Base-by-base conservation (phyloP, 2,113 vertebrate species). In the Hippocampus comes region DNA sequence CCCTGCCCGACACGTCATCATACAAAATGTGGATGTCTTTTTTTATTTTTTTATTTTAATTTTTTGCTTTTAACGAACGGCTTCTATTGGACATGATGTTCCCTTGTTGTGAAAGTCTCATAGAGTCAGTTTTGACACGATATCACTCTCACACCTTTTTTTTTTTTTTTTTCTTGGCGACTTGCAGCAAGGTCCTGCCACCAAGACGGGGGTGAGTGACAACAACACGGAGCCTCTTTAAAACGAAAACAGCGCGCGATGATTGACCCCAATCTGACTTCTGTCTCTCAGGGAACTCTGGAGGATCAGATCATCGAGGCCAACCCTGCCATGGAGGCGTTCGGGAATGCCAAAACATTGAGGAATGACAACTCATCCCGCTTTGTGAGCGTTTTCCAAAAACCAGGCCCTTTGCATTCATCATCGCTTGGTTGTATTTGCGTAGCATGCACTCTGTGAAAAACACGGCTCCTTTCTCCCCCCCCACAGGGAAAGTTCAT, bases 291-390 rank as follows among this genome's bases (percentile, higher is more conserved):
- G 95, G 96, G 96, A n/a, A 97, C 95, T 68, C 92, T 98, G 0
- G 96, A 98, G 87, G 95, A 98, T 90, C 96, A 98, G 87, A 95
- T 98, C 88, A 96, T 98, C 3, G 95, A 97, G 90, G 96, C 96
- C 0, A 98, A 98, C 86, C 96, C 96, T 2, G 96, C 96, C 78
- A 96, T 98, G 95, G 96, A 98, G 77, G 93, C 96, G 20, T 98
- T 98, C 85, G 95, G 95, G 69, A 98, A 97, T 0, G 96, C 96
- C 86, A 98, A 98, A 92, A 98, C 96, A 2, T 79, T 98, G 71
- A 93, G 96, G 75, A 98, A 98, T 0, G 96, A 98, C 88, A 98
- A 98, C 89, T 98, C 96, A 0, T 97, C 95, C 0, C 95, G 96
- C 46, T 98, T 98, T 89, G 96, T 98, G 87, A 96, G 96, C 93